Conservation (phyloP, 2,797 vertebrate species). For the Mormyrops attenuatus region DNA sequence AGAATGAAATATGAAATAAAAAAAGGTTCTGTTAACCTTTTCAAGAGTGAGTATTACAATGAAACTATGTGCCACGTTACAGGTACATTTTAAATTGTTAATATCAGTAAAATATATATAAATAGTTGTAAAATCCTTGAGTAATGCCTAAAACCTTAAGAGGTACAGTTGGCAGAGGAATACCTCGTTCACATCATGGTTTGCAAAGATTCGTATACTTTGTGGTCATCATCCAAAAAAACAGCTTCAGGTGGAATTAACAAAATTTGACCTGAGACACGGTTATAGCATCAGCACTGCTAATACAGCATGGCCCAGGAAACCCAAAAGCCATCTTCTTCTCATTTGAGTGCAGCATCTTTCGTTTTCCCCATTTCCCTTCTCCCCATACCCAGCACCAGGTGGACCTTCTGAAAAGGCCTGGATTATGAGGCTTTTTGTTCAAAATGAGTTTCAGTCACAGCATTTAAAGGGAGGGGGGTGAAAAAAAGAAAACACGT, state of each 20-base stretch:
- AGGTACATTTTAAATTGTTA: neutral
- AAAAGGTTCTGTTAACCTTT: neutral
- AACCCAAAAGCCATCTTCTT: neutral
- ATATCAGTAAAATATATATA: neutral
- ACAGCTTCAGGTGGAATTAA: neutral
- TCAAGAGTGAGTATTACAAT: neutral
- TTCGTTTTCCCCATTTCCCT: neutral
- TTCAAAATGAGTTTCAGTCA: constrained; percentile 37
- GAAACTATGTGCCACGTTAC: neutral
- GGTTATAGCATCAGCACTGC: neutral
- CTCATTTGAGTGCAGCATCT: constrained; percentile 23
- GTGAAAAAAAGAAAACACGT: constrained; percentile 31
- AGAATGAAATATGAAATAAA: neutral
- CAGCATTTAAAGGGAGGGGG: constrained; percentile 26
- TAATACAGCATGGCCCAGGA: neutral
- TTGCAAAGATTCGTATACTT: neutral
- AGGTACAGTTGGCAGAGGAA: neutral
- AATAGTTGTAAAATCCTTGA: neutral
- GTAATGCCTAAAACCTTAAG: neutral
- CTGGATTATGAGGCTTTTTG: constrained; percentile 17
- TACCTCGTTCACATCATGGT: neutral
- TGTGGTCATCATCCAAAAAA: constrained; percentile 45
- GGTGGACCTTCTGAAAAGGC: constrained; percentile 8
- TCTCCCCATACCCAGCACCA: neutral
- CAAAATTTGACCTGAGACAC: neutral